phyloP scores from a whole-genome alignment of 2,113 vertebrate species.

The Dasyurus viverrinus region DNA sequence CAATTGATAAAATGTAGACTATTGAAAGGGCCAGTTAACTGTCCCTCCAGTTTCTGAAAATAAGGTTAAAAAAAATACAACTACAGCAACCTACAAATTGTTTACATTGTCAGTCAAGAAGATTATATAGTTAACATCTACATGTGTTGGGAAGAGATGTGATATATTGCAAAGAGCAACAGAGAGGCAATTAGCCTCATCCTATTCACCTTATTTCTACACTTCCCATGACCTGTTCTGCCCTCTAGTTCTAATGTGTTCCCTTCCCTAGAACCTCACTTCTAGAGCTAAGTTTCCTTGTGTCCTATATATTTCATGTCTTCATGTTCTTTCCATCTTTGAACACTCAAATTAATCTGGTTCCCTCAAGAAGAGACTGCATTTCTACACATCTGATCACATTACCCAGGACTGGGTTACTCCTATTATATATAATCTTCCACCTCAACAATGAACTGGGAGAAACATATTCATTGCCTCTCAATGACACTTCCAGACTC shows the following conservation, averaged over 20 bases:
- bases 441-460: background rate
- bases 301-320: background rate
- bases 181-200: background rate
- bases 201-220: too few relatives aligned
- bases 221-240: background rate
- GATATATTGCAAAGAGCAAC: background rate
- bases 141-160: background rate
- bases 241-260: background rate
- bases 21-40: background rate
- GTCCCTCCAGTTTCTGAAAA: background rate
- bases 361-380: background rate
- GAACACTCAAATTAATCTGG: background rate
- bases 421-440: background rate
- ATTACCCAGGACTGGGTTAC: background rate
- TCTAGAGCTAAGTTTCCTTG: too few relatives aligned
- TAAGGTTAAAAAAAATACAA: background rate
- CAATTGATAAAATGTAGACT: background rate
- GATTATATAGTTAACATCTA: background rate
- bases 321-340: background rate
- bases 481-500: background rate
- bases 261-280: background rate
- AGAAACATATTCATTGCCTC: background rate
- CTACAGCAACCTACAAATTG: background rate
- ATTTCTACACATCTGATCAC: background rate
- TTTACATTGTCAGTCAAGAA: background rate